A percentile compares a stretch with the other conserved stretches of the same genome.
phyloP scores from a whole-genome alignment of 2,888 invertebrate genomes.

The Plemyria rubiginata region DNA sequence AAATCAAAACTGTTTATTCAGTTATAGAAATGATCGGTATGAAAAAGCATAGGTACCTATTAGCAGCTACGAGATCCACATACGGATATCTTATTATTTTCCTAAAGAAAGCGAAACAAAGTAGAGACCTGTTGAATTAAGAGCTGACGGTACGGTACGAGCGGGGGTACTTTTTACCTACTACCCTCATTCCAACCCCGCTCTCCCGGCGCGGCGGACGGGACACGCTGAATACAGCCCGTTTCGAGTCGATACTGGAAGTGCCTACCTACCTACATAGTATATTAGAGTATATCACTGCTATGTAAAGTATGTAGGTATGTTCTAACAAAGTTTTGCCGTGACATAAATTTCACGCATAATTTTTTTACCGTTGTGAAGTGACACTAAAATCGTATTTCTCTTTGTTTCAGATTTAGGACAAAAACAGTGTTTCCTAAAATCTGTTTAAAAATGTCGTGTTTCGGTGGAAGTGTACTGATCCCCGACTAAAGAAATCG shows the following conservation, averaged over 20 bases:
- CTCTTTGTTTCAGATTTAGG: slow-evolving; percentile 49
- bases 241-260: slow-evolving; percentile 33
- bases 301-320: slow-evolving; percentile 1
- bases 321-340: slow-evolving; percentile 7
- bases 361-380: not conserved
- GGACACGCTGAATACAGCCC: slow-evolving; percentile 44
- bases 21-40: slow-evolving; percentile 14
- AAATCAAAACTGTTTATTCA: too few relatives aligned
- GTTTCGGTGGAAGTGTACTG: slow-evolving; percentile 68
- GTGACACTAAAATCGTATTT: slow-evolving; percentile 18
- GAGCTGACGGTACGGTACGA: slow-evolving; percentile 46
- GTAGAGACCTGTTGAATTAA: slow-evolving; percentile 68
- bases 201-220: slow-evolving; percentile 56
- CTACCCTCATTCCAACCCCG: slow-evolving; percentile 59
- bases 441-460: slow-evolving; percentile 64
- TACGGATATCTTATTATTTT: slow-evolving; percentile 24
- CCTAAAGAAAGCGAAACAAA: slow-evolving; percentile 56
- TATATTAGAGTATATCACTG: slow-evolving; percentile 29
- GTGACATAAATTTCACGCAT: not conserved
- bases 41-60: slow-evolving; percentile 5
- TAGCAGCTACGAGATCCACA: slow-evolving; percentile 14
- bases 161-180: slow-evolving; percentile 29
- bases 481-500: slow-evolving; percentile 63
- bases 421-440: slow-evolving; percentile 37
- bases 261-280: slow-evolving; percentile 25